These are phyloP conservation scores for Uropetala carovei DNA, from an alignment of 2,888 invertebrate species.

Conservation along the genomic window DNA sequence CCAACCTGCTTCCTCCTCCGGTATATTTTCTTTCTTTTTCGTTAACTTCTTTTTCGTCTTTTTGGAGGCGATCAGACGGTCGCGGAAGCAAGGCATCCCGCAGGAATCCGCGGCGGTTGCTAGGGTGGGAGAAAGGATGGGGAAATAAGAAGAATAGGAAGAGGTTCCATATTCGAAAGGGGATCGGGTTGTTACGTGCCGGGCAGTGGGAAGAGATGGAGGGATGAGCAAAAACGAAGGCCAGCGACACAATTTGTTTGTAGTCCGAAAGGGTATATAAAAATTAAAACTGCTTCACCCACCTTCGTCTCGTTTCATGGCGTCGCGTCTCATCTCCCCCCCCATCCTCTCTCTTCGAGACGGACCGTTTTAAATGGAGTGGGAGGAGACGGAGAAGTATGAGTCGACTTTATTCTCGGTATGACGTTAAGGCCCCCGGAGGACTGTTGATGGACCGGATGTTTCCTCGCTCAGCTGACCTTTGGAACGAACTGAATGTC, in stretches of 20 bases:
- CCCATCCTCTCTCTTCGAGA: no score
- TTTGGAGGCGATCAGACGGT: not conserved
- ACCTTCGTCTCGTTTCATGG: no score
- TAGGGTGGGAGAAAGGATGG: not conserved
- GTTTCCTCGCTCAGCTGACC: not conserved
- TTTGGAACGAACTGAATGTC: not conserved
- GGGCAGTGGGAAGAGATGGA: no score
- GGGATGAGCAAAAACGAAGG: no score
- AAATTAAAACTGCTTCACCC: no score
- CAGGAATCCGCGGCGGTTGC: not conserved
- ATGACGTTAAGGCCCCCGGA: not conserved
- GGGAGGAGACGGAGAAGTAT: no score
- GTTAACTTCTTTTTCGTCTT: not conserved
- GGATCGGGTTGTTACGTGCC: not conserved
- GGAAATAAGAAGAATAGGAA: not conserved
- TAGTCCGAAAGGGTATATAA: no score
- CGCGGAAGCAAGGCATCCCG: not conserved
- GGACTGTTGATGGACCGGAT: not conserved
- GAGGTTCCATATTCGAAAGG: not conserved
- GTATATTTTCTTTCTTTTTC: not conserved
- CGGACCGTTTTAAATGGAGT: no score
- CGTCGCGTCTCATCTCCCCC: no score
- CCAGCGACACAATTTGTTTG: no score
- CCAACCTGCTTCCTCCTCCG: conserved; percentile 10
- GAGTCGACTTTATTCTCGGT: no score